phyloP scores from a whole-genome alignment of 2,113 vertebrate species.

The Bagarius yarrelli region DNA sequence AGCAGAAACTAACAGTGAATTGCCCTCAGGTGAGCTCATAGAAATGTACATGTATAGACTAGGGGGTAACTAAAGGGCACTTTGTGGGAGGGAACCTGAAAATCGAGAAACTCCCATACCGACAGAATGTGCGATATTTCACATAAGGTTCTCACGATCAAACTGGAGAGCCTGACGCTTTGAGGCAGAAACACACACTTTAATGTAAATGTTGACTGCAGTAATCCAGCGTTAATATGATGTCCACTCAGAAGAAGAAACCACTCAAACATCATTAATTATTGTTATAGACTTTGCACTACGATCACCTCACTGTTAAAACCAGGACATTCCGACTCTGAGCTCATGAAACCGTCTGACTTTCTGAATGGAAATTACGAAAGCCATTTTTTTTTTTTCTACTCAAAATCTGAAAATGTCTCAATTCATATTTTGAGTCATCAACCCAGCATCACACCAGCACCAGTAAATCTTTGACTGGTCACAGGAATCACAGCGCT shows the following conservation, averaged over 20 bases:
- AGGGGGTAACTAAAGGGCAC: not conserved
- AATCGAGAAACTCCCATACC: not conserved
- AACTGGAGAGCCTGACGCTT: not conserved
- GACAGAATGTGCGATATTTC: not conserved
- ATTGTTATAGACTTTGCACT: not conserved
- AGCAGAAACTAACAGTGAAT: not conserved
- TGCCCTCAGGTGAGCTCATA: no score
- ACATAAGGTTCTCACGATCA: not conserved
- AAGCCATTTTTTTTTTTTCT: not conserved
- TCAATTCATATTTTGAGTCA: not conserved
- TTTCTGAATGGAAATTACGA: not conserved
- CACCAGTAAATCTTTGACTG: conserved; percentile 1
- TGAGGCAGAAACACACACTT: not conserved
- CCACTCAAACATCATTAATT: not conserved
- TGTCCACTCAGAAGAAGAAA: not conserved
- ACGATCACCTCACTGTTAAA: not conserved
- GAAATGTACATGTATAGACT: no score
- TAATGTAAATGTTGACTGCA: not conserved
- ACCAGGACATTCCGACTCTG: not conserved
- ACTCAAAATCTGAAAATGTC: not conserved
- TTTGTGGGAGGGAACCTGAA: not conserved
- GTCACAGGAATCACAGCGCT: not conserved
- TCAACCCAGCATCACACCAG: not conserved
- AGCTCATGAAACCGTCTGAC: not conserved
- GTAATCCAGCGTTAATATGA: not conserved